Conservation (phyloP, 2,113 vertebrate genomes). For the Anoura caudifer region DNA sequence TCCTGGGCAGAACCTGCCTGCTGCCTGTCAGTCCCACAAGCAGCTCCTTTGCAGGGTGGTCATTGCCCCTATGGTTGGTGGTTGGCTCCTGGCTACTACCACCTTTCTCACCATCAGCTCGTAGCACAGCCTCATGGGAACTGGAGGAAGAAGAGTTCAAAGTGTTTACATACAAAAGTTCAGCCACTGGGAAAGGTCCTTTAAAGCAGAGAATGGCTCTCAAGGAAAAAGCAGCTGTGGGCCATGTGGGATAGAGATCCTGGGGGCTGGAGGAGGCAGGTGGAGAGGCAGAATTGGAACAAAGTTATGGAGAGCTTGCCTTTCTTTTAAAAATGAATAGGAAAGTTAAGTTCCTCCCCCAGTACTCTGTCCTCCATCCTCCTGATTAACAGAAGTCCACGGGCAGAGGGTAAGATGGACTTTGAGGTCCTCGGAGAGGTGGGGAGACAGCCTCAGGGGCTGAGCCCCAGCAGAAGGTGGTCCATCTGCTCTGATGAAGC, state of each 20-base stretch:
- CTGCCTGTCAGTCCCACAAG: rapidly evolving
- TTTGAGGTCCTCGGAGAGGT: not conserved
- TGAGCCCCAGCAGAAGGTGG: not conserved
- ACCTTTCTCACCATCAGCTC: not conserved
- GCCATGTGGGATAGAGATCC: no score
- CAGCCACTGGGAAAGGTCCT: not conserved
- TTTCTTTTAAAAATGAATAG: not conserved
- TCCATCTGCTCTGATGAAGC: no score
- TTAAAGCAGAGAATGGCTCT: not conserved
- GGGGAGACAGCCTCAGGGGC: not conserved
- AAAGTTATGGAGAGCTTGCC: not conserved
- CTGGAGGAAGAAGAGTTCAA: not conserved
- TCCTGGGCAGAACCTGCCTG: not conserved
- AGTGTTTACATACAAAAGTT: not conserved
- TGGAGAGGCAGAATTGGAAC: not conserved
- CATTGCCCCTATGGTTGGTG: not conserved
- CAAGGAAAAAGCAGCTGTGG: not conserved
- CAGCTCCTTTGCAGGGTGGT: not conserved
- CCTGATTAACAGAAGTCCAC: no score
- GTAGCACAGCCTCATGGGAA: not conserved
- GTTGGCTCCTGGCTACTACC: not conserved
- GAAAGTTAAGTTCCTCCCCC: no score
- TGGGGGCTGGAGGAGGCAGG: not conserved
- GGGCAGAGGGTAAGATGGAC: no score
- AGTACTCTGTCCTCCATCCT: not conserved